These are phyloP conservation scores for Hyles vespertilio DNA, from an alignment of 1,140 invertebrate species.

Conservation along the genomic window DNA sequence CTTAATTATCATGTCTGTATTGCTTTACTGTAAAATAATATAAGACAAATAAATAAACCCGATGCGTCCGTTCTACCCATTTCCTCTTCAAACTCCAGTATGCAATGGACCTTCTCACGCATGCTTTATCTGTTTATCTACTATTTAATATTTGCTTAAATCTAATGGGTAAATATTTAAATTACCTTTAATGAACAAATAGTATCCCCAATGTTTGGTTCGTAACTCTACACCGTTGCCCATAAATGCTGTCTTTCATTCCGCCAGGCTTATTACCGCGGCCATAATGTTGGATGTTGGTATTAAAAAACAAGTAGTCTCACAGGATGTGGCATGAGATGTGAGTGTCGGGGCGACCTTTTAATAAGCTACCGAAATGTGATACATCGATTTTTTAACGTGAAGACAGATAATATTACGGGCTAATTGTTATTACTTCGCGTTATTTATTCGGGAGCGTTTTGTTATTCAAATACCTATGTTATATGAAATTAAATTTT, in stretches of 20 bases:
- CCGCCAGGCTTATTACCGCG: conserved; percentile 49
- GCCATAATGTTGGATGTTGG: conserved; percentile 36
- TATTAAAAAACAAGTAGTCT: conserved; percentile 36
- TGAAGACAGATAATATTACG: conserved; percentile 2
- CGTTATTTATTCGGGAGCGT: too few relatives aligned
- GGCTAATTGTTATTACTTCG: too few relatives aligned
- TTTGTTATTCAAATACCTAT: too few relatives aligned
- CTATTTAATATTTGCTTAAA: conserved; percentile 19
- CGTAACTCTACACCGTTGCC: conserved; percentile 55
- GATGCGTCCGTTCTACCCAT: background rate
- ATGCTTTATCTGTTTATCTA: conserved; percentile 14
- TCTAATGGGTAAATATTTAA: conserved; percentile 43
- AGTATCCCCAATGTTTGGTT: conserved; percentile 34
- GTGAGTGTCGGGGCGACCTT: conserved; percentile 12
- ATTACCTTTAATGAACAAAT: conserved; percentile 54
- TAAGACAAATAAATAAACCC: background rate
- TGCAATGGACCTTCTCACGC: conserved; percentile 23
- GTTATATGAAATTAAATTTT: too few relatives aligned
- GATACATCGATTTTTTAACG: conserved; percentile 23
- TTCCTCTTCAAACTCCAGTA: conserved; percentile 20
- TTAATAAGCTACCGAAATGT: conserved; percentile 54
- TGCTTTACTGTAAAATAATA: too few relatives aligned
- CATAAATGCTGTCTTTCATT: conserved; percentile 66
- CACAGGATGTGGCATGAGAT: conserved; percentile 44
- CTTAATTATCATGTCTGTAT: too few relatives aligned